Evolutionary conservation across 2,888 invertebrate genomes (phyloP).

Genomic region (Drosophila lacicola): DNA sequence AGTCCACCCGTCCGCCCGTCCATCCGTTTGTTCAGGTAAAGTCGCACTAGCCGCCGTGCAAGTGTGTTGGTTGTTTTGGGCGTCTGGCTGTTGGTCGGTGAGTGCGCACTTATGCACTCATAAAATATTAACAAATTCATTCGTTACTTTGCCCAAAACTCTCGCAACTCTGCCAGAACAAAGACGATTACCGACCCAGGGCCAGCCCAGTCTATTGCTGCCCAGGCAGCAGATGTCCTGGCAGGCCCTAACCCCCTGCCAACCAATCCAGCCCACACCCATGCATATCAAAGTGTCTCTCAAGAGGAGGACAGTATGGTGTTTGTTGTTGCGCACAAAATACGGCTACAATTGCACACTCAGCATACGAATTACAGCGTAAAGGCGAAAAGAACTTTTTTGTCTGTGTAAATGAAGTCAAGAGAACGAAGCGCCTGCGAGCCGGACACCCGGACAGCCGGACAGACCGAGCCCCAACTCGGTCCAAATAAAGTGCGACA

Average conservation of each 20-base stretch:
- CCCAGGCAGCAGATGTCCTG: conserved; percentile 63
- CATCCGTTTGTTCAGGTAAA: conserved; percentile 28
- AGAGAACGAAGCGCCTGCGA: conserved; percentile 25
- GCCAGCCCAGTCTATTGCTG: conserved; percentile 33
- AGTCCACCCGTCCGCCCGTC: not conserved
- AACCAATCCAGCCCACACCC: conserved; percentile 31
- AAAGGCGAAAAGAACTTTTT: conserved; percentile 62
- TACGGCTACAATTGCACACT: conserved; percentile 79
- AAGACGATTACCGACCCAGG: conserved; percentile 70
- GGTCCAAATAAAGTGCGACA: conserved; percentile 67
- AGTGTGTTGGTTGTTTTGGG: conserved; percentile 19
- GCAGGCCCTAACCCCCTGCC: not conserved
- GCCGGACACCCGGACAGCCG: conserved; percentile 8
- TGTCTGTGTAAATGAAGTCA: conserved; percentile 66
- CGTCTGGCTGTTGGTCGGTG: conserved; percentile 46
- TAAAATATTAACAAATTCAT: conserved; percentile 84
- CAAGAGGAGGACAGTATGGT: conserved; percentile 44
- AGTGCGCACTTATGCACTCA: conserved; percentile 82
- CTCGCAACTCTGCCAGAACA: conserved; percentile 71
- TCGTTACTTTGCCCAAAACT: conserved; percentile 80
- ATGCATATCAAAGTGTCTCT: conserved; percentile 77
- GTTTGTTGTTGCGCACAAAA: conserved; percentile 59
- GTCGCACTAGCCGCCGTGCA: conserved; percentile 9
- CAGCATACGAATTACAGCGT: conserved; percentile 80
- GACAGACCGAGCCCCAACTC: conserved; percentile 34